Evolutionary conservation across 2,888 invertebrate species (phyloP).

Genomic region (Diarsia dahlii): DNA sequence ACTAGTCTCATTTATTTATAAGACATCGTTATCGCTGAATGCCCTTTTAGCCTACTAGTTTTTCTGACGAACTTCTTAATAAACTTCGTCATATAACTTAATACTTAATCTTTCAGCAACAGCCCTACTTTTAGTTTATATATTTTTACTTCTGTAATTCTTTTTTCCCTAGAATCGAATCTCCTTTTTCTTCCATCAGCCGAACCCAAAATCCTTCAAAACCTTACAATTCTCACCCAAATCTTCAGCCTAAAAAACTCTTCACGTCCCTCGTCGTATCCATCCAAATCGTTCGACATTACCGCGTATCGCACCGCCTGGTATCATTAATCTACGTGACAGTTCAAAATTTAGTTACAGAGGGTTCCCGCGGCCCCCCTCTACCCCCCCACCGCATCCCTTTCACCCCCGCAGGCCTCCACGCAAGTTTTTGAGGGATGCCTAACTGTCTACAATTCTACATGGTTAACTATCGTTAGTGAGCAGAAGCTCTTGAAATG

Average conservation of each 20-base stretch:
- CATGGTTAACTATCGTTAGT: conserved; percentile 56
- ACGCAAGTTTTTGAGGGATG: conserved; percentile 86
- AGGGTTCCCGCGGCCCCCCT: conserved; percentile 80
- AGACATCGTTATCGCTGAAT: no score
- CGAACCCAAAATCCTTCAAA: neutral
- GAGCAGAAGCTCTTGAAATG: conserved; percentile 37
- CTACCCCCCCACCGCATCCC: conserved; percentile 46
- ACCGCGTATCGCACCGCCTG: conserved; percentile 91
- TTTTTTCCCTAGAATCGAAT: neutral
- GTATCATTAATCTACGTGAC: conserved; percentile 91
- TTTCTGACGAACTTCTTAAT: no score
- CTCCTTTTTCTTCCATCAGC: neutral
- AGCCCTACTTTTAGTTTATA: no score
- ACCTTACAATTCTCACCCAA: neutral
- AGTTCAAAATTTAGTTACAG: conserved; percentile 91
- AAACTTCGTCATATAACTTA: no score
- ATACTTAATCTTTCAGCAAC: no score
- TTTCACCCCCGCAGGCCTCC: conserved; percentile 66
- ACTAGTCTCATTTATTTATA: neutral
- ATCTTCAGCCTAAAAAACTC: conserved; percentile 1
- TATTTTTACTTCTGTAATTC: neutral
- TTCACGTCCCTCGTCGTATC: conserved; percentile 77
- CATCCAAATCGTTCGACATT: conserved; percentile 85
- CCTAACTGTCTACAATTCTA: conserved; percentile 68
- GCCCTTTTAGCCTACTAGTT: no score